Conservation (phyloP, 2,797 vertebrate genomes). For the Crenichthys baileyi region DNA sequence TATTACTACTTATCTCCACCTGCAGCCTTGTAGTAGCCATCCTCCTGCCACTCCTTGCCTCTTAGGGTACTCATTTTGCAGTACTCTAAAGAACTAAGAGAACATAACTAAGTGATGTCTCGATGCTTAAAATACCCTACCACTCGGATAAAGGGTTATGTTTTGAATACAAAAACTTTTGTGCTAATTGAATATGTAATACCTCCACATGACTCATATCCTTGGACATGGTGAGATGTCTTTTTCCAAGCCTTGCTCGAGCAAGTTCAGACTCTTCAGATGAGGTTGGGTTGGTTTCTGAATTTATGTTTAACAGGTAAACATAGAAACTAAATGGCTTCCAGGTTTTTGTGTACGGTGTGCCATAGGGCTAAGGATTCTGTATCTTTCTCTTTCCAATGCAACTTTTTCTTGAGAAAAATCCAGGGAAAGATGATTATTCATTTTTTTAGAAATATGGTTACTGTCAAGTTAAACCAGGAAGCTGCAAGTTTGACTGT, state of each 20-base stretch:
- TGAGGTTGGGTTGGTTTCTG: neutral
- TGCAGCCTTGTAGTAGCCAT: too few relatives aligned
- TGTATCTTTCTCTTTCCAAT: neutral
- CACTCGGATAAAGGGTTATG: too few relatives aligned
- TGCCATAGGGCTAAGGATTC: neutral
- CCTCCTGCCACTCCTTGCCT: too few relatives aligned
- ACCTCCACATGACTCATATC: neutral
- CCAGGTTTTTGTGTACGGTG: neutral
- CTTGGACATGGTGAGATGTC: neutral
- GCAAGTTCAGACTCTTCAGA: neutral
- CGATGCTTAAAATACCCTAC: too few relatives aligned
- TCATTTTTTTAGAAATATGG: too few relatives aligned
- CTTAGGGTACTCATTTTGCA: too few relatives aligned
- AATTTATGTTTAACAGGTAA: neutral
- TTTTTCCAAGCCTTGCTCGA: neutral
- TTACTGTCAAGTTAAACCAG: too few relatives aligned
- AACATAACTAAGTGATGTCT: too few relatives aligned
- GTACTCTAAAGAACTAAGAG: too few relatives aligned
- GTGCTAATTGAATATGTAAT: neutral
- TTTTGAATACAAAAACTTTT: too few relatives aligned
- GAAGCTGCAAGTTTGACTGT: too few relatives aligned
- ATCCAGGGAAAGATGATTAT: neutral
- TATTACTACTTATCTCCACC: neutral
- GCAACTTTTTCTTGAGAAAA: neutral
- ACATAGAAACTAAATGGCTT: slow-evolving; percentile 2